A percentile compares a stretch with the other conserved stretches of the same genome.
Conservation (phyloP, 1,140 invertebrate species). For the Caerostris extrusa region DNA sequence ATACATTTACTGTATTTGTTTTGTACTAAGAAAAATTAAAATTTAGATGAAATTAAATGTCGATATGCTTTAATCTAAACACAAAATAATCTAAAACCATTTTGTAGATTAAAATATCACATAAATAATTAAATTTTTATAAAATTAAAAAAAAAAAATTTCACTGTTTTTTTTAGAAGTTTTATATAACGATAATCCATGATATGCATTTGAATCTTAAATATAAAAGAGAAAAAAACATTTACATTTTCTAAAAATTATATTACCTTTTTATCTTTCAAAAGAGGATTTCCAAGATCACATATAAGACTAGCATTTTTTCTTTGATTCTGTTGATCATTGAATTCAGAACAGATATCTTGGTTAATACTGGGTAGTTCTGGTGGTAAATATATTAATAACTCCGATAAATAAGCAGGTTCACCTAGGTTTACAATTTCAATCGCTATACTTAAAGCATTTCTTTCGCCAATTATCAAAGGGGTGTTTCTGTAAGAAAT, state of each 20-base stretch:
- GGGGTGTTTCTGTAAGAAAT: slow-evolving; percentile 21
- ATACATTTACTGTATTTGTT: no score
- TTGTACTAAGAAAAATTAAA: no score
- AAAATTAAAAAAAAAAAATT: no score
- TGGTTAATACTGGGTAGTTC: slow-evolving; percentile 69
- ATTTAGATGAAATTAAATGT: no score
- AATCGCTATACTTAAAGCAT: slow-evolving; percentile 33
- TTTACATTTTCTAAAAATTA: neutral
- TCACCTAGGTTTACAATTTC: slow-evolving; percentile 55
- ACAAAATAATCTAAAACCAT: no score
- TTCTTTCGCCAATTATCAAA: slow-evolving; percentile 57
- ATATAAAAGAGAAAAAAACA: no score
- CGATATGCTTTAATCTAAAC: no score
- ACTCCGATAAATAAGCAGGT: slow-evolving; percentile 71
- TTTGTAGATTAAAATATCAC: no score
- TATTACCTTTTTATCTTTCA: slow-evolving; percentile 43
- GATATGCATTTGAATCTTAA: no score
- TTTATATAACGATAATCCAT: no score
- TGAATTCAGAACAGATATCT: slow-evolving; percentile 43
- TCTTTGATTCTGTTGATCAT: slow-evolving; percentile 54
- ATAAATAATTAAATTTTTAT: no score
- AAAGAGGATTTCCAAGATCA: slow-evolving; percentile 65
- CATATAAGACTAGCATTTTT: slow-evolving; percentile 68
- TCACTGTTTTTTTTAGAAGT: no score
- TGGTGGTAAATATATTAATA: slow-evolving; percentile 65